phyloP scores from a whole-genome alignment of 2,113 vertebrate species.

The Microtus oregoni region DNA sequence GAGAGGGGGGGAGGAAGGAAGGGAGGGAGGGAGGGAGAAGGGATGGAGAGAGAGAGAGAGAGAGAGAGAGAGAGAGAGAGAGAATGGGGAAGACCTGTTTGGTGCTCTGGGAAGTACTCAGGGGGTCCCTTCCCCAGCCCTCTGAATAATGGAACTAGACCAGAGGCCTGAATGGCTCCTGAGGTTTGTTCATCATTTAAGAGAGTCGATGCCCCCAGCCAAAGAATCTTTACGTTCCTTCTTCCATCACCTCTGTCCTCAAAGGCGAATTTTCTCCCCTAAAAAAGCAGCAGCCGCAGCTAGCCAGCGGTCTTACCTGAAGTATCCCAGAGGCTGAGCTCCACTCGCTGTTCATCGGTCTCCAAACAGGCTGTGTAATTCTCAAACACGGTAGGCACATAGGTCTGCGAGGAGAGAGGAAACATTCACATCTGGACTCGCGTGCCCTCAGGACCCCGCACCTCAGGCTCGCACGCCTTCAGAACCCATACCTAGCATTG shows the following conservation, averaged over 20 bases:
- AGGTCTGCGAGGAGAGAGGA: constrained; percentile 88
- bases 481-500: background rate
- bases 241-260: background rate
- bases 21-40: too few species aligned
- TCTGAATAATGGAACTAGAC: constrained; percentile 26
- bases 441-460: background rate
- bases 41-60: background rate
- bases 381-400: constrained; percentile 97
- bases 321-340: constrained; percentile 98
- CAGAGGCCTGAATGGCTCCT: background rate
- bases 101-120: background rate
- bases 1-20: background rate
- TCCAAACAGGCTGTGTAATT: constrained; percentile 97
- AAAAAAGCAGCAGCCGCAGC: constrained; percentile 6
- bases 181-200: background rate
- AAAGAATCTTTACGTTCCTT: constrained; percentile 25
- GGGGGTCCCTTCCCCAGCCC: background rate
- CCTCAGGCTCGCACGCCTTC: background rate
- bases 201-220: background rate
- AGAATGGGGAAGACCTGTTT: background rate
- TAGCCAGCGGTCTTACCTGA: constrained; percentile 89
- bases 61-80: too few species aligned
- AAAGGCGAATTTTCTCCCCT: background rate
- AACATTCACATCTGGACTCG: background rate
- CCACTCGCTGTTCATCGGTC: constrained; percentile 95